A percentile compares a stretch with the other conserved stretches of the same genome.
Evolutionary conservation across 1,140 invertebrate species (phyloP).

Genomic region (Samia ricini): DNA sequence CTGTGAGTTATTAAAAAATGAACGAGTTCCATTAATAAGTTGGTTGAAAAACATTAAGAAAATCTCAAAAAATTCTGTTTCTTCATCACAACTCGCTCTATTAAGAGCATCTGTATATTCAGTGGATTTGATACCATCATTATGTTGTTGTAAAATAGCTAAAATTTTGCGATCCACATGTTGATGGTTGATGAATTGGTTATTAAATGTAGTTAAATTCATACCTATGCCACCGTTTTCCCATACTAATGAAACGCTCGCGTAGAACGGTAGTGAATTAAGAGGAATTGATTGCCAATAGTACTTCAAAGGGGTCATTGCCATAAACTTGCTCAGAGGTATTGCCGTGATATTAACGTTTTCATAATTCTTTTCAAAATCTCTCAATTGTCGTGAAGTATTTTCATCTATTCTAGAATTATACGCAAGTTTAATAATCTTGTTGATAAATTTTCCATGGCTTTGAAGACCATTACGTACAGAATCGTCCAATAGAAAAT

Average conservation of each 20-base stretch:
- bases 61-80: slow-evolving; percentile 42
- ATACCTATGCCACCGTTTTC: slow-evolving; percentile 56
- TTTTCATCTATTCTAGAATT: slow-evolving; percentile 30
- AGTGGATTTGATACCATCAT: slow-evolving; percentile 47
- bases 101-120: slow-evolving; percentile 43
- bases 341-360: slow-evolving; percentile 58
- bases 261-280: slow-evolving; percentile 52
- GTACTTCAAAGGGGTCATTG: slow-evolving; percentile 48
- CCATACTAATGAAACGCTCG: slow-evolving; percentile 57
- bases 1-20: slow-evolving; percentile 36
- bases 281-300: slow-evolving; percentile 54
- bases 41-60: slow-evolving; percentile 39
- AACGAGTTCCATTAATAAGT: slow-evolving; percentile 43
- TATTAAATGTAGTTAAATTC: slow-evolving; percentile 47
- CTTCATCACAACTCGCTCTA: slow-evolving; percentile 43
- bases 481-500: slow-evolving; percentile 56
- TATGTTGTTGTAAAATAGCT: slow-evolving; percentile 56
- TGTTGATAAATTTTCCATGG: slow-evolving; percentile 32
- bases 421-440: slow-evolving; percentile 23
- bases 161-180: slow-evolving; percentile 36
- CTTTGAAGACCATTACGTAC: slow-evolving; percentile 22
- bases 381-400: slow-evolving; percentile 34
- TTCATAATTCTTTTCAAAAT: slow-evolving; percentile 42
- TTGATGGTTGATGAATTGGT: slow-evolving; percentile 35
- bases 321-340: slow-evolving; percentile 54